Percentiles rank a stretch among this genome's conserved stretches.
Evolutionary conservation across 1,140 invertebrate genomes (phyloP).

Genomic region (Myzus persicae): DNA sequence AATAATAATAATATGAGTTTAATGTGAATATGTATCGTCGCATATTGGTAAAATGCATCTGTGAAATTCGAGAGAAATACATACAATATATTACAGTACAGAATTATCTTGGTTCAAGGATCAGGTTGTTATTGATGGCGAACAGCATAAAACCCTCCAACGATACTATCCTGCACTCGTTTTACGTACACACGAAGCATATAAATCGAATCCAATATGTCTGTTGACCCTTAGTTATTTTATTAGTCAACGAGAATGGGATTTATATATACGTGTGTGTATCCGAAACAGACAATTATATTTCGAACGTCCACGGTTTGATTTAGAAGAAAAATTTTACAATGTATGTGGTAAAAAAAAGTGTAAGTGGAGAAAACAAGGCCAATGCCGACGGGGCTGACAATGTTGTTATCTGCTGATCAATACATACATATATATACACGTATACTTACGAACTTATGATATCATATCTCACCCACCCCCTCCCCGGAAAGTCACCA

Average conservation of each 20-base stretch:
- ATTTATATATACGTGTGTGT: background rate
- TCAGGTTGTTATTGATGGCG: background rate
- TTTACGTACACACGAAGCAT: slow-evolving; percentile 1
- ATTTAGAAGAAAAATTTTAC: slow-evolving; percentile 5
- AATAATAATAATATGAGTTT: background rate
- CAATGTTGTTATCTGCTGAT: background rate
- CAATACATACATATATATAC: background rate
- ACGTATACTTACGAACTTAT: background rate
- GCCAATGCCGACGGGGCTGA: background rate
- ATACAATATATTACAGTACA: background rate
- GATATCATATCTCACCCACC: background rate
- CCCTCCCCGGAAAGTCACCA: background rate
- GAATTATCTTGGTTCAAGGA: background rate
- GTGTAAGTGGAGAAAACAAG: background rate
- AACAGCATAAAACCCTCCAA: background rate
- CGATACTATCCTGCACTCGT: background rate
- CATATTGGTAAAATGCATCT: background rate
- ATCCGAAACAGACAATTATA: background rate
- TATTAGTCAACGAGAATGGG: background rate
- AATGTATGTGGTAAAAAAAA: background rate
- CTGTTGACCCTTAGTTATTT: background rate
- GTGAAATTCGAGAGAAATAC: background rate
- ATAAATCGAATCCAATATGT: slow-evolving; percentile 17
- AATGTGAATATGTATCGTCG: background rate
- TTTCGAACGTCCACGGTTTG: background rate